Evolutionary conservation across 2,888 invertebrate species (phyloP).

Genomic region (Lycia hirtaria): DNA sequence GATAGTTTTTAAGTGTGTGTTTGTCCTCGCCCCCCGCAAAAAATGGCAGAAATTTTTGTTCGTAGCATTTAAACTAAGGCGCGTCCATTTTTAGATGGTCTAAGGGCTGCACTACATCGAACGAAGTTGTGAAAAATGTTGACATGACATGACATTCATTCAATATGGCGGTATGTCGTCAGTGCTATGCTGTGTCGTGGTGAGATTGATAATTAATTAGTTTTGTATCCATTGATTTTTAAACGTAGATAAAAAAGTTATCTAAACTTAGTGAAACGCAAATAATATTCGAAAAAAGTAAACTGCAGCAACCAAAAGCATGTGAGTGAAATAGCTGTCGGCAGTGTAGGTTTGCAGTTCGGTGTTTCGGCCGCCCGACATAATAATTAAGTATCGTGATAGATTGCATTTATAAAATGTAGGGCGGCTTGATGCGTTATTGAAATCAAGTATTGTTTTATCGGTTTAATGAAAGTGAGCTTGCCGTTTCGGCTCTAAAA

Average conservation of each 20-base stretch:
- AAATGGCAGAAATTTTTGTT: too few relatives aligned
- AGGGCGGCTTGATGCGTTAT: conserved; percentile 60
- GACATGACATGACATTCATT: conserved; percentile 96
- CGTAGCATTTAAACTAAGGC: too few relatives aligned
- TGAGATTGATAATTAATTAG: conserved; percentile 87
- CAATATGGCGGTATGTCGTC: conserved; percentile 98
- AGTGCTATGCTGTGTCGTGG: conserved; percentile 98
- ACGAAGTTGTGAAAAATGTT: conserved; percentile 83
- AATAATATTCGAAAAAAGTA: conserved; percentile 47
- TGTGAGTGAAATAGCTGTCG: conserved; percentile 51
- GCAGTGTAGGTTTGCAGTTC: conserved; percentile 68
- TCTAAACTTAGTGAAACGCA: conserved; percentile 48
- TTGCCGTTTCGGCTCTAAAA: conserved; percentile 31
- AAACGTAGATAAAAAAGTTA: conserved; percentile 51
- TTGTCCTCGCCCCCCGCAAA: too few relatives aligned
- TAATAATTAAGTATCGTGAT: conserved; percentile 47
- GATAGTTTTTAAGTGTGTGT: too few relatives aligned
- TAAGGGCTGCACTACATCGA: too few relatives aligned
- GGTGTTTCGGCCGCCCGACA: conserved; percentile 65
- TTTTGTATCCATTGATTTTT: conserved; percentile 61
- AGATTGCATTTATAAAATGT: conserved; percentile 65
- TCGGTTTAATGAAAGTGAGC: conserved; percentile 38
- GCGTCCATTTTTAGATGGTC: too few relatives aligned
- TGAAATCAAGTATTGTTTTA: conserved; percentile 49
- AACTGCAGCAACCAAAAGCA: conserved; percentile 45